Base-by-base conservation (phyloP, 2,113 vertebrate genomes). In the Pitta sordida region DNA sequence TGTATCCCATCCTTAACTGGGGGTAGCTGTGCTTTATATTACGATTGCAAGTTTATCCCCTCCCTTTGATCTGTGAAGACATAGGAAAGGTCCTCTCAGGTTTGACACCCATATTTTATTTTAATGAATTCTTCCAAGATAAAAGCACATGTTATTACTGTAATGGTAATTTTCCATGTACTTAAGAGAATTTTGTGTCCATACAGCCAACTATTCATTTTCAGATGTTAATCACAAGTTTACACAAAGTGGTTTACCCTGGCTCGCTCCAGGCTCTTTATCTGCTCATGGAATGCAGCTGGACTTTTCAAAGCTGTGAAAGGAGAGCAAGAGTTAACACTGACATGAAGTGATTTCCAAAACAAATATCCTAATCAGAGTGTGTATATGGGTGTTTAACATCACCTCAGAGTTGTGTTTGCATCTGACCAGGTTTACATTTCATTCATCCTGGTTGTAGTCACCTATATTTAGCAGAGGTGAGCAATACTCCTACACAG, bases 221-320 rank as follows among this genome's bases (percentile, higher is more conserved):
- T 36, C 53, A 83, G 67, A 67, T 44, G 22, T 69, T 80, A 88
- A 63, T 60, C 36, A 68, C 48, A 96, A 90, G 60, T 88, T 92
- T 46, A 77, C 76, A 88, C 30, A 39, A 74, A 93, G 70, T 58
- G 16, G 41, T 98, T 98, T 98, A 99, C 99, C 98, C 98, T 98
- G 94, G 99, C 98, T 98, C 99, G 97, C 96, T 99, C 99, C 97
- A 99, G 98, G 97, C 98, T 99, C 97, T 98, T 99, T 76, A 99
- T 99, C 97, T 99, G 98, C 95, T 99, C 98, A 77, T 99, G 99
- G 98, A 99, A 99, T 95, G 98, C 98, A 88, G 98, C 98, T 85
- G 99, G 99, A 89, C 98, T 98, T 98, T 99, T 99, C 98, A 99
- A 98, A 88, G 99, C 99, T 99, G 98, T 84, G 77, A 94, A 88